Evolutionary conservation across 2,797 vertebrate genomes (phyloP).

Genomic region (Picus viridis): DNA sequence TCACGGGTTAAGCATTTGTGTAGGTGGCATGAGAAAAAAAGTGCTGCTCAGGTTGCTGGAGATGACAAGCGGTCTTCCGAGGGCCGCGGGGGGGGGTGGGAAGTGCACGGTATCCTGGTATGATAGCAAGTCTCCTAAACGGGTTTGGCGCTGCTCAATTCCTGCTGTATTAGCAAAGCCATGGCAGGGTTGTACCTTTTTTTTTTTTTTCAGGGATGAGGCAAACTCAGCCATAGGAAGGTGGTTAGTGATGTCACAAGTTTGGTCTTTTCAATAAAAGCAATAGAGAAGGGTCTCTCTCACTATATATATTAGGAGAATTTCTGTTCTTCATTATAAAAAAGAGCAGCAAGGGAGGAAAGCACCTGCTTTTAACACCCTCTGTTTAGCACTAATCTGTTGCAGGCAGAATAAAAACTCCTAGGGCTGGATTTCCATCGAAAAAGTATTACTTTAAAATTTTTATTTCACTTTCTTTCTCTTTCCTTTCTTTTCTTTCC

Average conservation of each 20-base stretch:
- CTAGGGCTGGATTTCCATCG: not conserved
- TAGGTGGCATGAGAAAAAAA: conserved; percentile 35
- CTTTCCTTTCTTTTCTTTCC: not conserved
- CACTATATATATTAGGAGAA: conserved; percentile 68
- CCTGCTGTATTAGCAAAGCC: conserved; percentile 1
- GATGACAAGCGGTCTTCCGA: not conserved
- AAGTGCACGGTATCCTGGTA: not conserved
- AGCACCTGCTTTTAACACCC: conserved; percentile 54
- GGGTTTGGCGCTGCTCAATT: conserved; percentile 13
- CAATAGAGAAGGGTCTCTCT: conserved; percentile 46
- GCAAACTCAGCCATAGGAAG: conserved; percentile 72
- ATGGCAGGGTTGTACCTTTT: not conserved
- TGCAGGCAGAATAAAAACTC: not conserved
- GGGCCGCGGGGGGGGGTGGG: fast-evolving
- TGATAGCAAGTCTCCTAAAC: not conserved
- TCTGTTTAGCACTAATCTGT: not conserved
- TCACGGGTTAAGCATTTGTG: conserved; percentile 18
- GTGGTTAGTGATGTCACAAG: conserved; percentile 75
- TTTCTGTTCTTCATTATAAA: conserved; percentile 36
- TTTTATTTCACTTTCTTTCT: not conserved
- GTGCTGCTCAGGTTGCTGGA: not conserved
- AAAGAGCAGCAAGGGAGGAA: conserved; percentile 35
- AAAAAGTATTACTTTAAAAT: not conserved
- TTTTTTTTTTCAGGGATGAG: conserved; percentile 8
- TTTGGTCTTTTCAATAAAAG: conserved; percentile 69